These are phyloP conservation scores for Gymnoscopelus braueri DNA, from an alignment of 2,797 vertebrate species.

Conservation along the genomic window DNA sequence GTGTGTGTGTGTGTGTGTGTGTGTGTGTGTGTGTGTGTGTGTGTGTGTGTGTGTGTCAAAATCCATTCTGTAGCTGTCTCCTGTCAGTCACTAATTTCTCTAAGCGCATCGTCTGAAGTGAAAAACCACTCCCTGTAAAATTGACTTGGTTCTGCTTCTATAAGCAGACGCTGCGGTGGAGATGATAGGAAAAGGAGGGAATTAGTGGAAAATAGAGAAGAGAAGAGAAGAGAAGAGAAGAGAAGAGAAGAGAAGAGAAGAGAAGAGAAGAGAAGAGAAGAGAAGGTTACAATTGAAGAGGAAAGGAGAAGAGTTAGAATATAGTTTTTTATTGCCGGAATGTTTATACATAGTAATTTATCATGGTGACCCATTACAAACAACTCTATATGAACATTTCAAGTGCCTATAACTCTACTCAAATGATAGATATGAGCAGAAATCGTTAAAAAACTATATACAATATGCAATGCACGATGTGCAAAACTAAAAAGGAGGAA, in stretches of 20 bases:
- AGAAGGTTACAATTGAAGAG: too few species aligned
- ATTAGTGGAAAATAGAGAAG: too few species aligned
- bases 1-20: neutral
- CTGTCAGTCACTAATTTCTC: conserved; percentile 73
- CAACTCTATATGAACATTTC: too few species aligned
- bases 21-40: neutral
- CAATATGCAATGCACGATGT: too few species aligned
- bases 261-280: too few species aligned
- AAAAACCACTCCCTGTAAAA: conserved; percentile 74
- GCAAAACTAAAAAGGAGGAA: too few species aligned
- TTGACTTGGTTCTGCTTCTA: conserved; percentile 68
- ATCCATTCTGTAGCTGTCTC: conserved; percentile 70
- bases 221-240: conserved; percentile 10
- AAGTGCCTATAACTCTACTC: too few species aligned
- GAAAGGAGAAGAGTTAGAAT: too few species aligned
- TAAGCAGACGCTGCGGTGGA: conserved; percentile 45
- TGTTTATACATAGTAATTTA: conserved; percentile 44
- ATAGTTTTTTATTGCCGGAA: conserved; percentile 4
- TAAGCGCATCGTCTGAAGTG: conserved; percentile 56
- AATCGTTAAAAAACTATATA: too few species aligned
- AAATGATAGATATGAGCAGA: too few species aligned
- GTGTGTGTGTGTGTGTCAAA: conserved; percentile 29
- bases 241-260: neutral
- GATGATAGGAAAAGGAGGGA: conserved; percentile 31
- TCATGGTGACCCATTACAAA: too few species aligned